Conservation (phyloP, 2,888 invertebrate species). For the Aspidiotus destructor region DNA sequence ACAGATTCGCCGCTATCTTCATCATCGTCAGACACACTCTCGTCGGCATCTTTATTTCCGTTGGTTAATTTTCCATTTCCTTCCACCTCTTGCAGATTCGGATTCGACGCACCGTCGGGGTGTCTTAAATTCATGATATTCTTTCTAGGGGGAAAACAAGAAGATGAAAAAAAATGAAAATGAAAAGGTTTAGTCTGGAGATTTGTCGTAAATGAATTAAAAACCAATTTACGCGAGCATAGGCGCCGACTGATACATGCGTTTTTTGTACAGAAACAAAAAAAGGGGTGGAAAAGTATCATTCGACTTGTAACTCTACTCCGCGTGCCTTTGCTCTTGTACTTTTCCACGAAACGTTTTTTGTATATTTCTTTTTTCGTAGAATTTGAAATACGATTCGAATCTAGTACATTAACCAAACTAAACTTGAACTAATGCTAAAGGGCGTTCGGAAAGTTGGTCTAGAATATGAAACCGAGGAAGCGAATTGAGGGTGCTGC, state of each 20-base stretch:
- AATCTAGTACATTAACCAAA: too few relatives aligned
- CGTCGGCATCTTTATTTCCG: conserved; percentile 16
- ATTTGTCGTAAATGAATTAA: neutral
- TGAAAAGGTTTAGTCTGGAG: neutral
- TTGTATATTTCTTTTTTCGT: too few relatives aligned
- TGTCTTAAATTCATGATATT: conserved; percentile 54
- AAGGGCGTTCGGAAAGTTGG: too few relatives aligned
- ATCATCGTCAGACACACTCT: conserved; percentile 34
- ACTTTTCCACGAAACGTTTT: too few relatives aligned
- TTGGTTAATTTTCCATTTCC: conserved; percentile 41
- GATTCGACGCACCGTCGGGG: conserved; percentile 89
- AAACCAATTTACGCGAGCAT: conserved; percentile 1
- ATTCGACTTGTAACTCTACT: too few relatives aligned
- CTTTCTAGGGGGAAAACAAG: conserved; percentile 22
- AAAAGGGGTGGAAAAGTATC: neutral
- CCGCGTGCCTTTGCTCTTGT: too few relatives aligned
- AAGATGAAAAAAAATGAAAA: neutral
- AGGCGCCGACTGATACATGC: neutral
- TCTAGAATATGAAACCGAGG: too few relatives aligned
- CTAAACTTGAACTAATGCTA: too few relatives aligned
- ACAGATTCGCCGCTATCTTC: conserved; percentile 37
- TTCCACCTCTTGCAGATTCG: conserved; percentile 59
- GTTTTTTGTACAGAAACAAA: conserved; percentile 11
- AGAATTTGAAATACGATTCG: too few relatives aligned
- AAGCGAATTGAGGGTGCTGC: too few relatives aligned